Conservation (phyloP, 1,140 invertebrate species). For the Diabrotica virgifera region DNA sequence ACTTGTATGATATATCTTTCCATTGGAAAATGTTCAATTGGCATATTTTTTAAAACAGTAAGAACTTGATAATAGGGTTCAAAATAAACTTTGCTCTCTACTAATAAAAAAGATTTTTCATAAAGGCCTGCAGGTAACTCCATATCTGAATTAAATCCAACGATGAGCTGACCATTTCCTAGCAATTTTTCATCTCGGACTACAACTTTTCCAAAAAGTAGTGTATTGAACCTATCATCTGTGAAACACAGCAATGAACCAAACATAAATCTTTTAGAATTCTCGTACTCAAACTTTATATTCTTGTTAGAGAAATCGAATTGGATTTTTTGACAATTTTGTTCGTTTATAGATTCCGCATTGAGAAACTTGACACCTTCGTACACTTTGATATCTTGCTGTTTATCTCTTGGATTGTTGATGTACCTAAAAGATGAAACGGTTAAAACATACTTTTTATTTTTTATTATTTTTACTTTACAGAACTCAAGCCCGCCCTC, state of each 20-base stretch:
- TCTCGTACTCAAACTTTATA: no score
- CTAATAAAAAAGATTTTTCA: constrained; percentile 63
- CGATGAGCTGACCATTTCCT: constrained; percentile 52
- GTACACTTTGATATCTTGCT: no score
- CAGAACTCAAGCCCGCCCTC: no score
- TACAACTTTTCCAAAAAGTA: constrained; percentile 65
- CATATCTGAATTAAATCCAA: constrained; percentile 46
- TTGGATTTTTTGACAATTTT: no score
- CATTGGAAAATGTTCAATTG: constrained; percentile 59
- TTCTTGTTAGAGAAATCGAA: no score
- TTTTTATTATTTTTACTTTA: no score
- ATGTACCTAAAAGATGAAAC: no score
- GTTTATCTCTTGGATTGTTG: no score
- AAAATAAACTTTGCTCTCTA: constrained; percentile 68
- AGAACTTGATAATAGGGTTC: no score
- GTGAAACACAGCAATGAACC: constrained; percentile 74
- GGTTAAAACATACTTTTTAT: no score
- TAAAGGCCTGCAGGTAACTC: constrained; percentile 35
- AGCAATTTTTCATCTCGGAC: constrained; percentile 52
- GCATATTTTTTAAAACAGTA: constrained; percentile 59
- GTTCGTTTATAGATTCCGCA: no score
- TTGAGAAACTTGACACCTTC: no score
- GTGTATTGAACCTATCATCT: constrained; percentile 61
- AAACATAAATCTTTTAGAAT: constrained; percentile 65
- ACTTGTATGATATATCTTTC: constrained; percentile 55